These are phyloP conservation scores for Hirtodrosophila cameraria DNA, from an alignment of 2,888 invertebrate species.

Conservation along the genomic window DNA sequence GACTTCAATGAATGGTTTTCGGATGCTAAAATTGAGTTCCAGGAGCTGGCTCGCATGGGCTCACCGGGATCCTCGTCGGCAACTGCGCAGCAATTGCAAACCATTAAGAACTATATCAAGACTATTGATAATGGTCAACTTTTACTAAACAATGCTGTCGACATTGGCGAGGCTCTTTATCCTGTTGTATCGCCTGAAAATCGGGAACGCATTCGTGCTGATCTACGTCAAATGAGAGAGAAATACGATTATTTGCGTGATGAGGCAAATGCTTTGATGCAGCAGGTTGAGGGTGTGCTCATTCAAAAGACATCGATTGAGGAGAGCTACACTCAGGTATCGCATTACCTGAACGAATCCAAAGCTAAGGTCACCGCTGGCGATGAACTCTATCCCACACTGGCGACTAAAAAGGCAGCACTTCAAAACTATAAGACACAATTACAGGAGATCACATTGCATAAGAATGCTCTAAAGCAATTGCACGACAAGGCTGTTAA, in stretches of 20 bases:
- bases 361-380: constrained; percentile 90
- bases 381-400: constrained; percentile 89
- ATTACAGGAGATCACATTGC: constrained; percentile 93
- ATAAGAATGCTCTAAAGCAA: constrained; percentile 93
- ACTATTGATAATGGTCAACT: constrained; percentile 91
- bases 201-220: constrained; percentile 92
- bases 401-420: constrained; percentile 95
- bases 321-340: constrained; percentile 94
- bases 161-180: constrained; percentile 94
- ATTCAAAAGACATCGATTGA: constrained; percentile 97
- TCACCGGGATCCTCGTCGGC: constrained; percentile 90
- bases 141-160: constrained; percentile 91
- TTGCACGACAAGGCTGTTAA: constrained; percentile 92
- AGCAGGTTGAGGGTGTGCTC: constrained; percentile 94
- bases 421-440: constrained; percentile 92
- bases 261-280: constrained; percentile 92
- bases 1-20: constrained; percentile 92
- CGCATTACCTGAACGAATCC: constrained; percentile 93
- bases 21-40: constrained; percentile 90
- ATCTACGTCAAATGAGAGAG: constrained; percentile 91
- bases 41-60: constrained; percentile 89
- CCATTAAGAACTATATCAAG: constrained; percentile 86
- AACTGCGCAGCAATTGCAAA: constrained; percentile 89
- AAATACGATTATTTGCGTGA: constrained; percentile 93
- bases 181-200: constrained; percentile 94